Percentiles rank a stretch among this genome's conserved stretches.
Conservation (phyloP, 1,140 invertebrate species). For the Drosophila nigromelanica region DNA sequence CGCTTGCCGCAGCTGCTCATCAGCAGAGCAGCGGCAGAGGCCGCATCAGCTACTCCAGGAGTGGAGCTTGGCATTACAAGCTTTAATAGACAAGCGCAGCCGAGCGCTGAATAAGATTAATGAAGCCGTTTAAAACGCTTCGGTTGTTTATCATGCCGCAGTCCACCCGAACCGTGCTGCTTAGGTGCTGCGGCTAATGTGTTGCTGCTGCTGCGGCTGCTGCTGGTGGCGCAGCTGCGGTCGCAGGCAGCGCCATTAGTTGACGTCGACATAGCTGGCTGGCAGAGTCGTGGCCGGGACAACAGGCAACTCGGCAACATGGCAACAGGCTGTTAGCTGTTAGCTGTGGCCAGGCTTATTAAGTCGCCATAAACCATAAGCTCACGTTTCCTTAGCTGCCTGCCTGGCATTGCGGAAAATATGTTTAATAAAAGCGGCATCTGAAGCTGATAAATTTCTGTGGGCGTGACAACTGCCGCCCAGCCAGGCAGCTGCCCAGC, state of each 20-base stretch:
- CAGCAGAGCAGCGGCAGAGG: constrained; percentile 25
- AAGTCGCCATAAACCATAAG: constrained; percentile 81
- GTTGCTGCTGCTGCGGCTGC: constrained; percentile 28
- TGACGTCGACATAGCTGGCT: constrained; percentile 54
- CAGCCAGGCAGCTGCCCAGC: constrained; percentile 23
- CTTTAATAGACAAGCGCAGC: constrained; percentile 80
- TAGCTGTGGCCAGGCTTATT: constrained; percentile 67
- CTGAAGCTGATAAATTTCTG: constrained; percentile 69
- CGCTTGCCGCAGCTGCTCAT: constrained; percentile 65
- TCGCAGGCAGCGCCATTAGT: constrained; percentile 53
- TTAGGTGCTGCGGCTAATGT: constrained; percentile 66
- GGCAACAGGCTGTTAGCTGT: constrained; percentile 68
- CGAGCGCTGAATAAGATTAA: constrained; percentile 79
- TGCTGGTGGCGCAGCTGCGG: constrained; percentile 26
- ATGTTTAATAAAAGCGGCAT: constrained; percentile 77
- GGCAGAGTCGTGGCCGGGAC: constrained; percentile 39
- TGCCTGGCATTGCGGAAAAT: constrained; percentile 36
- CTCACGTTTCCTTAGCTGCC: constrained; percentile 63
- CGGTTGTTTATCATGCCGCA: constrained; percentile 79
- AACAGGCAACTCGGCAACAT: constrained; percentile 15
- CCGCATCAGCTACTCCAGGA: constrained; percentile 22
- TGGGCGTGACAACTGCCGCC: constrained; percentile 58
- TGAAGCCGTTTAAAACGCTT: constrained; percentile 82
- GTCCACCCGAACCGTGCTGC: constrained; percentile 31
- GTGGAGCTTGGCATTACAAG: constrained; percentile 65